phyloP scores from a whole-genome alignment of 2,113 vertebrate species.

The Pelusios castaneus region DNA sequence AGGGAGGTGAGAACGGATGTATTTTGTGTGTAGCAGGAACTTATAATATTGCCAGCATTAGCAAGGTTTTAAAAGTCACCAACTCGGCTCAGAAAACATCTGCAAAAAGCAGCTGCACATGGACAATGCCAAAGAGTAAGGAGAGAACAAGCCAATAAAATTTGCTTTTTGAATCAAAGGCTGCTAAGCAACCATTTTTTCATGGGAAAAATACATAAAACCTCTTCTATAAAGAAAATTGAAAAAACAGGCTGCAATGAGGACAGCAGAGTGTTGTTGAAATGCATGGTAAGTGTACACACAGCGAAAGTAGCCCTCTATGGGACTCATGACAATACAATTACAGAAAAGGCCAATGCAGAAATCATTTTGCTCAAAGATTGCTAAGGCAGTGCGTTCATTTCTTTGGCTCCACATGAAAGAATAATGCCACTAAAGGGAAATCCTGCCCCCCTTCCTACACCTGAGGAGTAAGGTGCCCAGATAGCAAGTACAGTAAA shows the following conservation, averaged over 20 bases:
- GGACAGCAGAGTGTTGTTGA: background rate
- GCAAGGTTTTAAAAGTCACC: slow-evolving; percentile 54
- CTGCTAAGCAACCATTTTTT: slow-evolving; percentile 45
- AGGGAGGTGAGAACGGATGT: background rate
- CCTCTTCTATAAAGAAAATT: background rate
- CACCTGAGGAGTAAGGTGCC: background rate
- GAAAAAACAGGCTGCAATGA: background rate
- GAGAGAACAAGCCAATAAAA: slow-evolving; percentile 55
- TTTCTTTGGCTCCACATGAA: background rate
- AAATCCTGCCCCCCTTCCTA: background rate
- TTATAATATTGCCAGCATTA: slow-evolving; percentile 30
- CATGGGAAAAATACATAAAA: slow-evolving; percentile 3
- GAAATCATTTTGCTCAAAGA: background rate
- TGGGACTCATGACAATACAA: background rate
- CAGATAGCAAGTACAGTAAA: too few species aligned
- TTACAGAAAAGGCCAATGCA: background rate
- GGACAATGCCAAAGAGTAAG: slow-evolving; percentile 58
- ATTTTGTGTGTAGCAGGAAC: slow-evolving; percentile 16
- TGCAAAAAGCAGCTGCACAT: slow-evolving; percentile 56
- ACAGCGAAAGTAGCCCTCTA: background rate
- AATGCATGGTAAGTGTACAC: accelerated
- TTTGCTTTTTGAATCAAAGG: slow-evolving; percentile 56
- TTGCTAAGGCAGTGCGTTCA: background rate
- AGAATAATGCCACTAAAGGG: background rate
- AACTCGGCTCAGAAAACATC: slow-evolving; percentile 56